These are phyloP conservation scores for Adelosebastes latens DNA, from an alignment of 2,797 vertebrate genomes.

Conservation along the genomic window DNA sequence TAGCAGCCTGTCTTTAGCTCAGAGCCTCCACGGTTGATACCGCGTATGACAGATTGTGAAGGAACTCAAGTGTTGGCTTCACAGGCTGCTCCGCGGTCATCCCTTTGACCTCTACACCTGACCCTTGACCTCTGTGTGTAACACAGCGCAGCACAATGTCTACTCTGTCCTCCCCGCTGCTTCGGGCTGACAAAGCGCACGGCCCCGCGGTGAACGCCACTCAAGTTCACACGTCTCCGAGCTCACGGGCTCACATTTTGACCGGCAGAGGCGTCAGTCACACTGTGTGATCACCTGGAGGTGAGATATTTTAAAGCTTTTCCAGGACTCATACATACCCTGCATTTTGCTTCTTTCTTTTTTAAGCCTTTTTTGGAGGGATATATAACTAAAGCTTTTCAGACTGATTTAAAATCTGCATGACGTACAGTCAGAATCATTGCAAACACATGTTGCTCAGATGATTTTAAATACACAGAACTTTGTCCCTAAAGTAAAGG, in stretches of 20 bases:
- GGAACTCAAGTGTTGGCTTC: slow-evolving; percentile 66
- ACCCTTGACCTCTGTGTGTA: slow-evolving; percentile 69
- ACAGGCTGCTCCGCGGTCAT: slow-evolving; percentile 54
- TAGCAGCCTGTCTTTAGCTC: not conserved
- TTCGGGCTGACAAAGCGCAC: slow-evolving; percentile 33
- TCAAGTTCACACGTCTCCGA: slow-evolving; percentile 69
- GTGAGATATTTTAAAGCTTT: not conserved
- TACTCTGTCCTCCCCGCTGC: slow-evolving; percentile 51
- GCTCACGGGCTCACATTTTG: not conserved
- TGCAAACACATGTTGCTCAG: not conserved
- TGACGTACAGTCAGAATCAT: not conserved
- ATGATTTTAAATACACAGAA: not conserved
- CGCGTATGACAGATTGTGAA: slow-evolving; percentile 66
- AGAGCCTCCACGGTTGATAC: not conserved
- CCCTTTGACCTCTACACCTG: slow-evolving; percentile 69
- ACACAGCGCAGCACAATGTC: slow-evolving; percentile 67
- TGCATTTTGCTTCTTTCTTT: not conserved
- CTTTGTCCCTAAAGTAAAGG: not conserved
- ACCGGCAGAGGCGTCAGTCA: not conserved
- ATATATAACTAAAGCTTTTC: not conserved
- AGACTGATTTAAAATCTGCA: not conserved
- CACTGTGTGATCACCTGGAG: not conserved
- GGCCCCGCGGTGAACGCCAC: not conserved
- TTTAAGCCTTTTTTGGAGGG: not conserved
- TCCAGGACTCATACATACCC: not conserved